phyloP scores from a whole-genome alignment of 2,888 invertebrate genomes.

The Drosophila kambysellisi region DNA sequence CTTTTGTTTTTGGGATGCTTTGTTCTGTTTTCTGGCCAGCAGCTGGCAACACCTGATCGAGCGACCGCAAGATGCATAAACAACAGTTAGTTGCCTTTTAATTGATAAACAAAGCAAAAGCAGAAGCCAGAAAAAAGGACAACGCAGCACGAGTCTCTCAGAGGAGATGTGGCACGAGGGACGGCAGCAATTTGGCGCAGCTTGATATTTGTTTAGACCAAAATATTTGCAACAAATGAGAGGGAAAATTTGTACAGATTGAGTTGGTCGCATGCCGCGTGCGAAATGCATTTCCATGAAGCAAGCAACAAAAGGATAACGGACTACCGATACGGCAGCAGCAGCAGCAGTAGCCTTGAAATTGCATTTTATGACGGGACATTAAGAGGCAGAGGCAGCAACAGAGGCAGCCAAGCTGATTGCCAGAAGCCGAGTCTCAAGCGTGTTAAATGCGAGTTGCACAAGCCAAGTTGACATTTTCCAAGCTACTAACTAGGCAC shows the following conservation, averaged over 20 bases:
- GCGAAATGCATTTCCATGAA: conserved; percentile 56
- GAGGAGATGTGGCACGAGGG: conserved; percentile 26
- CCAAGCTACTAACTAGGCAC: conserved; percentile 70
- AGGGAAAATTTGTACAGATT: conserved; percentile 32
- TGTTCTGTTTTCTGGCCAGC: neutral
- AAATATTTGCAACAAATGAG: conserved; percentile 74
- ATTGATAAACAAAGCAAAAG: conserved; percentile 60
- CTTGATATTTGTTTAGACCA: conserved; percentile 61
- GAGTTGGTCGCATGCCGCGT: conserved; percentile 28
- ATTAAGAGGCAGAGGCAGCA: conserved; percentile 48
- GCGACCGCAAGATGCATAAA: conserved; percentile 63
- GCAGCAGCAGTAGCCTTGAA: conserved; percentile 61
- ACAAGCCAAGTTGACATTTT: conserved; percentile 68
- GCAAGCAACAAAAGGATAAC: conserved; percentile 29
- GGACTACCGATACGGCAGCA: conserved; percentile 67
- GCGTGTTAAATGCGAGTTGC: conserved; percentile 61
- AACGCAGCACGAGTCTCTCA: conserved; percentile 52
- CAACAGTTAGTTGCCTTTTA: conserved; percentile 68
- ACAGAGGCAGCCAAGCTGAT: neutral
- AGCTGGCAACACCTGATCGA: conserved; percentile 59
- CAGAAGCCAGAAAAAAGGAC: conserved; percentile 14
- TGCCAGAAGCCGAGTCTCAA: conserved; percentile 16
- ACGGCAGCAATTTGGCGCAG: conserved; percentile 57
- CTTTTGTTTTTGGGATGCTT: conserved; percentile 29
- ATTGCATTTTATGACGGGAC: conserved; percentile 71